Evolutionary conservation across 1,140 invertebrate species (phyloP), one percentile per base, ranked within the genome.

Genomic region (Agrypnia vestita): DNA sequence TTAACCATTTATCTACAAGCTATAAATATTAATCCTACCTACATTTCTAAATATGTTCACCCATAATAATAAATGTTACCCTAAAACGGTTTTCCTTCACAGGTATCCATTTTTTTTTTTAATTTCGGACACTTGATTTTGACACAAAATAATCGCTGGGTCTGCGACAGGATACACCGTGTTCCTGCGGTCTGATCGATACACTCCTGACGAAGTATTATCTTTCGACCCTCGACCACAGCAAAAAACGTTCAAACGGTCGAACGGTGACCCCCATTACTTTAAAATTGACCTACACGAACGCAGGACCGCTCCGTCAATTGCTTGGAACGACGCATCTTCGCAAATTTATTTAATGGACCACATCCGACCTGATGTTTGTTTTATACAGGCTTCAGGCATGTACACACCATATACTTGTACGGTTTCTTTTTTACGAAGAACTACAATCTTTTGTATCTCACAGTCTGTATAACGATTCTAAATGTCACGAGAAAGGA

Each of bases 231-330:
- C 49, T 51, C n/a, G 9, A 25, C 67, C 10, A 49, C 46, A 71
- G 25, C 49, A 71, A 71, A 71, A 71, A 71, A 25, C 3, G 25
- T 35, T 35, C 25, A 46, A 71, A 71, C 67, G 67, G 67, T 71
- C 67, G 11, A 71, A 71, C n/a, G 49, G 11, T 35, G 25, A 35
- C 25, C 25, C 25, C 6, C 25, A 35, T 35, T 35, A 35, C 25
- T 35, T 35, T 35, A 35, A 35, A 35, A 35, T 35, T 35, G 25
- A 35, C 25, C 25, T 35, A 6, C 25, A 35, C 25, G 25, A 35
- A 35, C 25, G 25, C 25, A 35, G 25, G 25, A 35, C 25, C 25
- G 25, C 25, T 35, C 25, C 25, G 25, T 1, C 25, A 35, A 35
- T 35, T 35, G 25, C 25, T 35, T 35, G 25, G 25, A 35, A 35